Base-by-base conservation (phyloP, 2,797 vertebrate genomes). In the Silurus lanzhouensis region DNA sequence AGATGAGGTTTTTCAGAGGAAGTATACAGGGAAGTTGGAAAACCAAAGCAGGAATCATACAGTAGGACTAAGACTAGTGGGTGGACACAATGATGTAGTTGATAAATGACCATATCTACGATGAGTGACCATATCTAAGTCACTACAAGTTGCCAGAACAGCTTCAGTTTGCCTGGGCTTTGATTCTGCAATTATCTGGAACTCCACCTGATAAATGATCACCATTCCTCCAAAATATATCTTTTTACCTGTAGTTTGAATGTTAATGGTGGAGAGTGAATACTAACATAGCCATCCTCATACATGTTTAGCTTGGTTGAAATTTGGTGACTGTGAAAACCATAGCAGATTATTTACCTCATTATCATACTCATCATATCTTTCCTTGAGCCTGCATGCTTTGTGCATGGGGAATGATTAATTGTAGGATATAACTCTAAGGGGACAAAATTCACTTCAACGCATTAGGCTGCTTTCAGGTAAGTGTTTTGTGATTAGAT, bases 11-110 rank as follows among this genome's bases (percentile, higher is more conserved):
- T 84, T 67, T 81, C 46, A 72, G 60, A 84, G 74, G 55, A 89
- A 87, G 82, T 71, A 52, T 64, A 15, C 5, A 27, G 38, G 80
- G 58, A 88, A 83, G 76, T 83, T 38, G 71, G 71, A 86, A 85
- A 84, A 25, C 58, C 17, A 52, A 25, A 48, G 55, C 52, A 85
- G 74, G 77, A 77, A 31, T 78, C 10, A 17, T 44, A 75, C n/a
- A 76, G 63, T 14, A 46, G 31, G 20, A 31, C 12, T 12, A 31
- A 84, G 58, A 14, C 46, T 10, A 44, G 67, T 44, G 22, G 6
- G 76, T 61, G 31, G 31, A 27, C 9, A 7, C 60, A 12, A 44
- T 57, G 14, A 17, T 57, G 52, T 74, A 25, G 46, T 74, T 74
- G 71, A n/a, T 12, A 4, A 71, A 9, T 12, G 38, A 46, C 46